Base-by-base conservation (phyloP, 2,888 invertebrate genomes). In the Himalopsyche japonica region DNA sequence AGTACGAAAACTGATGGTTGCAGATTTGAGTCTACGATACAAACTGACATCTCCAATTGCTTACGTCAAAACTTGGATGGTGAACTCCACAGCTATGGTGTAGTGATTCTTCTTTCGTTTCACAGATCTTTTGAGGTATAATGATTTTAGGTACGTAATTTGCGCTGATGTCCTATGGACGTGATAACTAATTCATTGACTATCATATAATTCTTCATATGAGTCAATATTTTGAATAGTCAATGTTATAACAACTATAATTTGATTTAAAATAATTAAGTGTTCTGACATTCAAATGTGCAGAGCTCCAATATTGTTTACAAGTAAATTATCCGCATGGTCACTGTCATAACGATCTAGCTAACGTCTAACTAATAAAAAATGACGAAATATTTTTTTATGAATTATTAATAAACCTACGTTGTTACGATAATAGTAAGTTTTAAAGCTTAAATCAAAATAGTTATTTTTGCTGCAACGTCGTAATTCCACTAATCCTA, bases 131-230 rank as follows among this genome's bases (percentile, higher is more conserved):
- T 20, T 43, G 27, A 20, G 32, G 18, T 32, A n/a, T 57, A 82
- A 78, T 80, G 76, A 57, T 57, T 64, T 79, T 57, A 24, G 34
- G 57, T 83, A 83, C 80, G 83, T 83, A 80, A 76, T 77, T 82
- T 47, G 10, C n/a, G n/a, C 18, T 8, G 15, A 82, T 82, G 24
- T 47, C 43, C 77, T 48, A 30, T 76, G 43, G 27, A 37, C 82
- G 82, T 82, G 82, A 82, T 30, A 77, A 48, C 27, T 57, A 57
- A 20, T 7, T 27, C 27, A 70, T 64, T 24, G n/a, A 15, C 8
- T 30, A 18, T 37, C 15, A 20, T 15, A 57, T 64, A 24, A 27
- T 81, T 37, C 70, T 43, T 43, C 3, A 15, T 15, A 15, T 43
- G 10, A 32, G 3, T 4, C 32, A 43, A 43, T 43, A 43, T 43